phyloP scores from a whole-genome alignment of 1,140 invertebrate species.

The Brachystomella parvula region DNA sequence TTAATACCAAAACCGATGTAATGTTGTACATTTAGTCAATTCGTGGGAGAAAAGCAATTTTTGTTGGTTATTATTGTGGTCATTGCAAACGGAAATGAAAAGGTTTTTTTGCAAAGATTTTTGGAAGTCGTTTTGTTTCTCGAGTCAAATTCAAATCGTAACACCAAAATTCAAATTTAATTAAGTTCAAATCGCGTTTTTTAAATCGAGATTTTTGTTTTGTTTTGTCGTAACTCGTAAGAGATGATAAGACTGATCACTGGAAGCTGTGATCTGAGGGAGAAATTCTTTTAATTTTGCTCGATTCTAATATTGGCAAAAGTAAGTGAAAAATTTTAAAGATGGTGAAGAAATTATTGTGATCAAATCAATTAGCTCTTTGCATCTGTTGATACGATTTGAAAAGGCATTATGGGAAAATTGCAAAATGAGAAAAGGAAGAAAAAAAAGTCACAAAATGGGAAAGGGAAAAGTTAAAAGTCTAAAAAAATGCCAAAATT shows the following conservation, averaged over 20 bases:
- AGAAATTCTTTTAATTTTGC: background rate
- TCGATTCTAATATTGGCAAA: background rate
- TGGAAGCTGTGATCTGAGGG: constrained; percentile 7
- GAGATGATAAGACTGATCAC: constrained; percentile 8
- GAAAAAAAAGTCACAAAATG: background rate
- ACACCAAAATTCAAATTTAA: background rate
- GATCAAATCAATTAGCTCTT: background rate
- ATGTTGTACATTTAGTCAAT: constrained; percentile 8
- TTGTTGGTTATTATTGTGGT: background rate
- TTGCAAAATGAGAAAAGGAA: background rate
- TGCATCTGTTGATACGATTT: background rate
- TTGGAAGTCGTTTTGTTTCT: constrained; percentile 1
- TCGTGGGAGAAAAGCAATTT: background rate
- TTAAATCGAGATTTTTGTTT: constrained; percentile 1
- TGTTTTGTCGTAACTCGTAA: no score
- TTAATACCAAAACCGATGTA: background rate
- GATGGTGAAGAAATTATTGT: background rate
- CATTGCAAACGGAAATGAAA: background rate
- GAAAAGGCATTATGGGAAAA: background rate
- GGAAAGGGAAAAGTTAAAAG: background rate
- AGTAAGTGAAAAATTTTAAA: background rate
- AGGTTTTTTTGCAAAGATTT: no score
- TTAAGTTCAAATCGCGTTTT: no score
- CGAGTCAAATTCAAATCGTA: background rate
- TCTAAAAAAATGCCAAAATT: background rate